Base-by-base conservation (phyloP, 92 coral and sea anemone species). In the Meandrina meandrites region DNA sequence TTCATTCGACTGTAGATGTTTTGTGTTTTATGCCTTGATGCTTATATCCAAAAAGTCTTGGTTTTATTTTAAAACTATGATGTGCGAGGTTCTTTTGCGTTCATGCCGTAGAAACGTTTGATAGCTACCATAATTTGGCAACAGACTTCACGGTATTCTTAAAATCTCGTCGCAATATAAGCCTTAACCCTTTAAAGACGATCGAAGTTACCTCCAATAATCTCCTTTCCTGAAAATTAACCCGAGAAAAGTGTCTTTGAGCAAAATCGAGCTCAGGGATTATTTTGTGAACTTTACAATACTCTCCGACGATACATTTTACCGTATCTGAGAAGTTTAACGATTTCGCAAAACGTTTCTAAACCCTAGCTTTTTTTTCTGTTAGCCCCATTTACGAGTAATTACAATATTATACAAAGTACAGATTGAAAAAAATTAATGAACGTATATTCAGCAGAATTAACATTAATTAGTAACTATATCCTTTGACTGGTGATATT, bases 101-200 rank as follows among this genome's bases (percentile, higher is more conserved):
- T 66, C 32, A 27, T 66, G 16, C 12, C 17, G 32, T 12, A 12
- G 34, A 66, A 28, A 27, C 16, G 34, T 66, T 66, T 66, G 35
- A 28, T 27, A 27, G 71, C 17, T 66, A 1, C 27, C 12, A 6
- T 9, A 60, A 10, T n/a, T 66, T 27, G 71, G 35, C 71, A 66
- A 3, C 34, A 24, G 8, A 24, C 70, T 72, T 48, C 48, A 40
- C 22, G 48, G 11, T 34, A 73, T 35, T 73, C 73, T 18, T 17
- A 28, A n/a, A 34, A 40, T 73, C 8, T 34, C 35, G 30, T 10
- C 16, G 32, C 73, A 66, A 66, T 71, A 71, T 71, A 73, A 73
- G 78, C 78, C 78, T 73, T 31, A 73, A 18, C 28, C 78, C 37
- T 73, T 73, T 73, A 36, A 71, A 73, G 78, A 73, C 45, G 35